Evolutionary conservation across 1,140 invertebrate species (phyloP).

Genomic region (Campoletis sonorensis): DNA sequence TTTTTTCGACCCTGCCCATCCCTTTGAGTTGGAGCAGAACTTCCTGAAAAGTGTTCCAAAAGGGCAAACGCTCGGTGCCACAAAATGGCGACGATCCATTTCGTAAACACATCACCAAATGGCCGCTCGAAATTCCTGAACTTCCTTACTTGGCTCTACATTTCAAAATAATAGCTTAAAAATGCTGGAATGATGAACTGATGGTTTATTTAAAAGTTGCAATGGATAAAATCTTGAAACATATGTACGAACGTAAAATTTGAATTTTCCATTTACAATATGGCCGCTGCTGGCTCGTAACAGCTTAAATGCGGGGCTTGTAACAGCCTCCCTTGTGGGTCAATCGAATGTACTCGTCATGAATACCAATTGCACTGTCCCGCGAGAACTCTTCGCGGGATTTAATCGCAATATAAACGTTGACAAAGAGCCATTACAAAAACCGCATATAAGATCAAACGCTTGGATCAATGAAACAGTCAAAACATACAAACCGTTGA

Average conservation of each 20-base stretch:
- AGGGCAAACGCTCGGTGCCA: too few species aligned
- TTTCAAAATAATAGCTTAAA: too few species aligned
- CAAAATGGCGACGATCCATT: too few species aligned
- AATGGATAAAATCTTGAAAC: constrained; percentile 54
- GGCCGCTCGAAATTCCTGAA: too few species aligned
- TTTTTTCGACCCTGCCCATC: too few species aligned
- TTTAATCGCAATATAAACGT: constrained; percentile 39
- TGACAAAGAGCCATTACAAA: constrained; percentile 36
- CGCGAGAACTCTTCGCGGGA: neutral
- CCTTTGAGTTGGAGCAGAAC: too few species aligned
- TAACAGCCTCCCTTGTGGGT: constrained; percentile 30
- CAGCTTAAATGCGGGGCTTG: constrained; percentile 20
- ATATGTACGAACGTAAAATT: constrained; percentile 21
- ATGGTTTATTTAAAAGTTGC: constrained; percentile 50
- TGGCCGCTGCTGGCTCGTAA: constrained; percentile 1
- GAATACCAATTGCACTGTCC: constrained; percentile 39
- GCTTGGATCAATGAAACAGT: neutral
- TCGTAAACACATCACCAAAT: too few species aligned
- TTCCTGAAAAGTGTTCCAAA: too few species aligned
- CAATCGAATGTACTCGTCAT: constrained; percentile 43
- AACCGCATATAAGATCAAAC: constrained; percentile 46
- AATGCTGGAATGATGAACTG: too few species aligned
- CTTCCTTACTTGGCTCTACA: too few species aligned
- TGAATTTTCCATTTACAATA: constrained; percentile 28
- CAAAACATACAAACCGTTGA: constrained; percentile 8